These are phyloP conservation scores for Tamias sibiricus DNA, from an alignment of 2,113 vertebrate species.

Conservation along the genomic window DNA sequence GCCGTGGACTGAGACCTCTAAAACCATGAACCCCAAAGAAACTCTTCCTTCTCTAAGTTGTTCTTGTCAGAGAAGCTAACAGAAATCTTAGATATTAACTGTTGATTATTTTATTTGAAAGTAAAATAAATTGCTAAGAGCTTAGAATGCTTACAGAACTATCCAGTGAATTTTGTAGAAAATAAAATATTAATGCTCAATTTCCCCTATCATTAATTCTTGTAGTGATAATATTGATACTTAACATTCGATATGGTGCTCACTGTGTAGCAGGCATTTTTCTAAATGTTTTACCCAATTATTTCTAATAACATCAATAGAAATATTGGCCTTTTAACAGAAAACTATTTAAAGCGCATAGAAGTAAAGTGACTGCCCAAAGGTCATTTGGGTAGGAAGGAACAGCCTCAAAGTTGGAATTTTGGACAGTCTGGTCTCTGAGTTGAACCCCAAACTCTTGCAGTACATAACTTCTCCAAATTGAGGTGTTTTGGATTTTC, in stretches of 20 bases:
- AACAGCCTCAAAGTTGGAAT: not conserved
- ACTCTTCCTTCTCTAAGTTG: no score
- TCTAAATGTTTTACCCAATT: not conserved
- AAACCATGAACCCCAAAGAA: no score
- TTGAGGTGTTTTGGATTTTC: not conserved
- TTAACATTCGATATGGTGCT: not conserved
- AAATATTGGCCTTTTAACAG: not conserved
- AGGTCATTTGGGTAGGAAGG: not conserved
- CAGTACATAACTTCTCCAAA: not conserved
- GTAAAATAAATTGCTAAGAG: not conserved
- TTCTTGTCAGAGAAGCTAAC: no score
- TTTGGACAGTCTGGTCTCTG: accelerated
- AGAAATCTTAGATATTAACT: not conserved
- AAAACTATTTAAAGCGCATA: not conserved
- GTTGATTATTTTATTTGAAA: not conserved
- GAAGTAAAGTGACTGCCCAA: not conserved
- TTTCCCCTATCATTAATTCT: not conserved
- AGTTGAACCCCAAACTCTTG: not conserved
- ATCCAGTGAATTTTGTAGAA: not conserved
- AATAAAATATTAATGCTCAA: not conserved
- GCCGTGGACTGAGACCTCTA: no score
- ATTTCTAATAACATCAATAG: not conserved
- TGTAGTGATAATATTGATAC: not conserved
- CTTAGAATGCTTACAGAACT: not conserved
- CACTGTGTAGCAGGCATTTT: not conserved